phyloP scores from a whole-genome alignment of 2,113 vertebrate species.

The Tricholaema leucomelas region DNA sequence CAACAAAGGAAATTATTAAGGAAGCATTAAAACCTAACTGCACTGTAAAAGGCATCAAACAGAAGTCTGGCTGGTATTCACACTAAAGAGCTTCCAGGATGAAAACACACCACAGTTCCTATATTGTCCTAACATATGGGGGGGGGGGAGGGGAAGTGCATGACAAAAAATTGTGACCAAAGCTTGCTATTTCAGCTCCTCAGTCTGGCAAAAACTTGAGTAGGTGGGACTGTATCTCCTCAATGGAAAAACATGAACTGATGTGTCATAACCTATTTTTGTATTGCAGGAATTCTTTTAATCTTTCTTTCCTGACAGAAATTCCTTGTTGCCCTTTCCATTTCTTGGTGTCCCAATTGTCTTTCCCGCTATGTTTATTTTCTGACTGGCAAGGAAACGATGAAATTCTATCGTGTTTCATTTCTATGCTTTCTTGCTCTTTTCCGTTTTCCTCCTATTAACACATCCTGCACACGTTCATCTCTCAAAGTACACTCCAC shows the following conservation, averaged over 20 bases:
- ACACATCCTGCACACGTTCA: not conserved
- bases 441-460: not conserved
- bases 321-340: slow-evolving; percentile 20
- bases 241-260: slow-evolving; percentile 47
- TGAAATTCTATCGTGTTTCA: not conserved
- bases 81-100: not conserved
- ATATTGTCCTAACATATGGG: not conserved
- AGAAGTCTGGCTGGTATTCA: slow-evolving; percentile 19
- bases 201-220: not conserved
- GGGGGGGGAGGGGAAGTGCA: not conserved
- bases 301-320: slow-evolving; percentile 13
- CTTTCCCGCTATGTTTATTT: slow-evolving; percentile 33
- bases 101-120: not conserved
- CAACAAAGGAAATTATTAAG: slow-evolving; percentile 34
- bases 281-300: slow-evolving; percentile 15
- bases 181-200: not conserved
- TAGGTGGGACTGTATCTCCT: slow-evolving; percentile 28
- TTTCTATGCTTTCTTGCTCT: not conserved
- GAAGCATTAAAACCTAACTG: slow-evolving; percentile 36
- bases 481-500: not conserved
- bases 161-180: not conserved
- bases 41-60: slow-evolving; percentile 42
- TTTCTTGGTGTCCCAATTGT: slow-evolving; percentile 17
- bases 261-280: slow-evolving; percentile 34
- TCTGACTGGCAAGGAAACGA: slow-evolving; percentile 26